Percentiles rank a stretch among this genome's conserved stretches.
Evolutionary conservation across 2,113 vertebrate genomes (phyloP).

Genomic region (Callospermophilus lateralis): DNA sequence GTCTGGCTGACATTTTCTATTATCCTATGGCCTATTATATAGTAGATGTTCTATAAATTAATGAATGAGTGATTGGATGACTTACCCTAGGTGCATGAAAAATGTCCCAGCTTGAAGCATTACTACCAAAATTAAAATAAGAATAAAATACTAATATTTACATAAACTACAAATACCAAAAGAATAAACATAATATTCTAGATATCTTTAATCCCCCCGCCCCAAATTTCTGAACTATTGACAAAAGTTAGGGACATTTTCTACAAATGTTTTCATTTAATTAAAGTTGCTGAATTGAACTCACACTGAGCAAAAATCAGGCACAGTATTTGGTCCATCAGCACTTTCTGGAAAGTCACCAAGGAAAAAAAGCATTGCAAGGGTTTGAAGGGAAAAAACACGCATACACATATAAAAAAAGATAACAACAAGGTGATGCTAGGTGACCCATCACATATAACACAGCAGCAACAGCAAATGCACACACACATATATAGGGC

Average conservation of each 20-base stretch:
- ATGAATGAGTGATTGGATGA: not conserved
- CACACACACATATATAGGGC: too few relatives aligned
- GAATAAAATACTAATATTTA: not conserved
- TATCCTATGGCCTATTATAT: not conserved
- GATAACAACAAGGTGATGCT: not conserved
- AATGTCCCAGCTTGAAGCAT: not conserved
- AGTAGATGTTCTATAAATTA: not conserved
- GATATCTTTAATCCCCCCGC: not conserved
- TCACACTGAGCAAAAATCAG: not conserved
- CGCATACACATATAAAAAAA: not conserved
- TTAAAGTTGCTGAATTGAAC: not conserved
- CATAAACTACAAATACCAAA: not conserved
- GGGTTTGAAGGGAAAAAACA: not conserved
- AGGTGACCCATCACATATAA: not conserved
- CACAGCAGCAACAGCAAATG: not conserved
- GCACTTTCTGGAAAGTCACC: not conserved
- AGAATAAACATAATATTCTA: not conserved
- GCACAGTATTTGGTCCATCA: not conserved
- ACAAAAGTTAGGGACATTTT: not conserved
- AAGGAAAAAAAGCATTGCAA: not conserved
- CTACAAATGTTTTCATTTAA: not conserved
- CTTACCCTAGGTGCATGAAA: not conserved
- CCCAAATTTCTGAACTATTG: conserved; percentile 11
- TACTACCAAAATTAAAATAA: not conserved
- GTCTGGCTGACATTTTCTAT: not conserved